Evolutionary conservation across 2,113 vertebrate species (phyloP).

Genomic region (Zosterops hypoxanthus): DNA sequence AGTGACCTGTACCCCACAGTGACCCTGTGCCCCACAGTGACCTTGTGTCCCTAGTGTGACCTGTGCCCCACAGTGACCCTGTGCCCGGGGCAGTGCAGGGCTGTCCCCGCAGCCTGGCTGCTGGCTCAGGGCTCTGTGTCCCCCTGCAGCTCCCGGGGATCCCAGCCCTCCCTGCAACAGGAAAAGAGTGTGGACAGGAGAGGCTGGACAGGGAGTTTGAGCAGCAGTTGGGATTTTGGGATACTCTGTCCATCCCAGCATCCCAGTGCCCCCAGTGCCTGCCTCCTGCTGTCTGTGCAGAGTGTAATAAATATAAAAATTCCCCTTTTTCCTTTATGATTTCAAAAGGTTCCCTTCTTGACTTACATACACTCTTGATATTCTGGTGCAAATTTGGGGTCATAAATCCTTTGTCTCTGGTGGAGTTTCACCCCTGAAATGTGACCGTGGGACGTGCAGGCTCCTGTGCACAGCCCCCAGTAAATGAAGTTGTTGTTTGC

Average conservation of each 20-base stretch:
- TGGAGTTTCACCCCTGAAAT: background rate
- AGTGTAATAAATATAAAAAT: rapidly evolving
- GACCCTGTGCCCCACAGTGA: too few relatives aligned
- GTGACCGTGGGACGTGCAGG: background rate
- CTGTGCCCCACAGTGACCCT: too few relatives aligned
- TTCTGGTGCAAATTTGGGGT: background rate
- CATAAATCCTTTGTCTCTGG: background rate
- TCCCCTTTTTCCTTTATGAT: background rate
- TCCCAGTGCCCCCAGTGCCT: background rate
- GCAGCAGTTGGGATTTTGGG: background rate
- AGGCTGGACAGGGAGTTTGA: background rate
- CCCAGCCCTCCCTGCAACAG: background rate
- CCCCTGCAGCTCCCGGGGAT: too few relatives aligned
- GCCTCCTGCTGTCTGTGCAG: background rate
- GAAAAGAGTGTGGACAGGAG: background rate
- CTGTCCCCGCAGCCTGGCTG: too few relatives aligned
- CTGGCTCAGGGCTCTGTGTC: too few relatives aligned
- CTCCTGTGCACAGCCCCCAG: background rate
- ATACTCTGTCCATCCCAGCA: background rate
- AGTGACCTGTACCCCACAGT: too few relatives aligned
- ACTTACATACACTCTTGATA: background rate
- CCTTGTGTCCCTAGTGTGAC: too few relatives aligned
- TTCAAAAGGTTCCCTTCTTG: background rate
- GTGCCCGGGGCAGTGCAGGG: too few relatives aligned
- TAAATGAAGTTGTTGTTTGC: conserved; percentile 14